A percentile compares a stretch with the other conserved stretches of the same genome.
Conservation (phyloP, 2,797 vertebrate genomes). For the Hemitrygon akajei region DNA sequence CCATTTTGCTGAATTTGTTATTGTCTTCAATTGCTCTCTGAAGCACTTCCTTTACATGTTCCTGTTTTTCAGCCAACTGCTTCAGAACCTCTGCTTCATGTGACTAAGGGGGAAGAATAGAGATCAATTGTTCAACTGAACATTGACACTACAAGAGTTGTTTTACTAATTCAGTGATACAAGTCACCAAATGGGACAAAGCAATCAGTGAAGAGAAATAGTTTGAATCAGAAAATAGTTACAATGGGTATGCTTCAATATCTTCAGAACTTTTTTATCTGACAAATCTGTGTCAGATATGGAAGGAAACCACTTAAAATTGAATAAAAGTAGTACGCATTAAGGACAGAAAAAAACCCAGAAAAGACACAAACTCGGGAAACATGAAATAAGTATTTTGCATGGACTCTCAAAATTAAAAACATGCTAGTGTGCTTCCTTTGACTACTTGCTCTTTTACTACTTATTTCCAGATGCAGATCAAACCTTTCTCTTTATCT, state of each 20-base stretch:
- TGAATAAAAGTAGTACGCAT: not conserved
- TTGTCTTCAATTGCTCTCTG: slow-evolving; percentile 84
- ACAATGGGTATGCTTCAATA: not conserved
- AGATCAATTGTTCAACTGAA: slow-evolving; percentile 6
- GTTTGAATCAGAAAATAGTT: not conserved
- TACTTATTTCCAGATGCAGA: not conserved
- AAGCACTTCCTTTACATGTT: slow-evolving; percentile 86
- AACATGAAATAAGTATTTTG: not conserved
- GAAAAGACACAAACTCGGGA: not conserved
- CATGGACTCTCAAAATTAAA: not conserved
- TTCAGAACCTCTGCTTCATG: slow-evolving; percentile 82
- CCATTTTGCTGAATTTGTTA: slow-evolving; percentile 86
- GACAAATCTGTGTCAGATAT: not conserved
- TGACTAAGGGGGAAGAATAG: slow-evolving; percentile 55
- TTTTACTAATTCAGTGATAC: not conserved
- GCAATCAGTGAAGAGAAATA: not conserved
- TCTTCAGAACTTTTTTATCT: not conserved
- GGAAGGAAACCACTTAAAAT: not conserved
- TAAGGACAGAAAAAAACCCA: not conserved
- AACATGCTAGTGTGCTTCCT: not conserved
- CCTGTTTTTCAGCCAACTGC: slow-evolving; percentile 80
- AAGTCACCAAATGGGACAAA: not conserved
- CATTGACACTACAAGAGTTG: not conserved
- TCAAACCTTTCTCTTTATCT: not conserved
- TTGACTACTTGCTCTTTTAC: not conserved